Evolutionary conservation across 2,888 invertebrate species (phyloP), one percentile per base, ranked within the genome.

Genomic region (Quadroppia sp.): DNA sequence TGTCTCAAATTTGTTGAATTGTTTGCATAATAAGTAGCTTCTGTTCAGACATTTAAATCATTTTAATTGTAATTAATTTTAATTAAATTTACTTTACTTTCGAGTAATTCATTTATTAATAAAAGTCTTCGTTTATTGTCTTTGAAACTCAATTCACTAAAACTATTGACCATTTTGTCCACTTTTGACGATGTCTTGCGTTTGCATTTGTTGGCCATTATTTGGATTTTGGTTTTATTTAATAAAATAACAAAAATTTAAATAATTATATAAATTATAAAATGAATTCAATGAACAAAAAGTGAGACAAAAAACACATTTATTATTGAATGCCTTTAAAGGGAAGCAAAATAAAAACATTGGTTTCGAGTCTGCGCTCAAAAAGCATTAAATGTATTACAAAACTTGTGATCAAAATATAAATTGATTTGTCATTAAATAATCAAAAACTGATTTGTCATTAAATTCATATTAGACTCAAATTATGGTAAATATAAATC

Each of bases 21-120:
- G 20, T 67, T 67, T n/a, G 17, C 70, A 23, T 61, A 56, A 74
- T 45, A 74, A 56, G 69, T 61, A 42, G 28, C 15, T 45, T 70
- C 74, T 74, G 17, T 40, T 36, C 17, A 36, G 36, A 61, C 20
- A 30, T 61, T n/a, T 3, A 61, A 9, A 15, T 30, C 2, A 61
- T 61, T 61, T 9, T 1, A 28, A 28, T 4, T 4, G 11, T n/a
- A 64, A 36, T 64, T 4, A 64, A 64, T 36, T 36, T 4, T 4
- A 36, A 15, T 36, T 7, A 36, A 36, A n/a, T 17, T 25, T 20
- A 2, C 3, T 23, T 61, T 61, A 67, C 67, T 67, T 67, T 67
- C 40, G 20, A 67, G 23, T 2, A 67, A 36, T 20, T 67, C 40
- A 20, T 67, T 36, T 20, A 67, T 67, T 6, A 67, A 3, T 23